These are phyloP conservation scores for Clytia hemisphaerica DNA, from an alignment of 30 jellyfish, hydroid and myxozoan species.

Conservation along the genomic window DNA sequence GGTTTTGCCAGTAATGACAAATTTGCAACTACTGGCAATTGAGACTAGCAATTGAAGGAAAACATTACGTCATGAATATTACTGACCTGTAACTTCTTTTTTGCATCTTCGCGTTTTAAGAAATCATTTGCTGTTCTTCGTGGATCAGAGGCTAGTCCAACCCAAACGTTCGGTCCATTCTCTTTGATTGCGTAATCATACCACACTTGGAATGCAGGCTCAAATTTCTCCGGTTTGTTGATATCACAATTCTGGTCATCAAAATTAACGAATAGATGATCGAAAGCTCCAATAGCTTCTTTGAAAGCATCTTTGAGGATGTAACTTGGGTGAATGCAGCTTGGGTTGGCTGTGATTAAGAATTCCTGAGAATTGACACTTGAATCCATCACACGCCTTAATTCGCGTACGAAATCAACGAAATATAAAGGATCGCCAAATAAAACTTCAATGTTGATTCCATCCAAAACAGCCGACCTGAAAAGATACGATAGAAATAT, in stretches of 20 bases:
- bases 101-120: too few relatives aligned
- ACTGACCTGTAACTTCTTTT: too few relatives aligned
- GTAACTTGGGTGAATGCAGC: slow-evolving; percentile 1
- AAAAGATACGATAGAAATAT: too few relatives aligned
- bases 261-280: slow-evolving; percentile 3
- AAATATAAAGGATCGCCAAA: background rate
- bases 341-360: slow-evolving; percentile 15
- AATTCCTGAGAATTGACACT: background rate
- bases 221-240: background rate
- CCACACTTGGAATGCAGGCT: background rate
- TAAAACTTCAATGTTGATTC: slow-evolving; percentile 18
- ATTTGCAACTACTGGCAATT: too few relatives aligned
- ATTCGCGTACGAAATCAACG: slow-evolving; percentile 7
- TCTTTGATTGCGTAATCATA: too few relatives aligned
- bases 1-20: too few relatives aligned
- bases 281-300: background rate
- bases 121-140: too few relatives aligned
- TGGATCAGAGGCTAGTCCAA: slow-evolving; percentile 6
- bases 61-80: too few relatives aligned
- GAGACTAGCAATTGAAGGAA: too few relatives aligned
- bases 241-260: slow-evolving; percentile 1
- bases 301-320: background rate
- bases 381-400: slow-evolving; percentile 10
- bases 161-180: background rate
- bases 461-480: slow-evolving; percentile 27